Base-by-base conservation (phyloP, 2,113 vertebrate species). In the Neogale vison region DNA sequence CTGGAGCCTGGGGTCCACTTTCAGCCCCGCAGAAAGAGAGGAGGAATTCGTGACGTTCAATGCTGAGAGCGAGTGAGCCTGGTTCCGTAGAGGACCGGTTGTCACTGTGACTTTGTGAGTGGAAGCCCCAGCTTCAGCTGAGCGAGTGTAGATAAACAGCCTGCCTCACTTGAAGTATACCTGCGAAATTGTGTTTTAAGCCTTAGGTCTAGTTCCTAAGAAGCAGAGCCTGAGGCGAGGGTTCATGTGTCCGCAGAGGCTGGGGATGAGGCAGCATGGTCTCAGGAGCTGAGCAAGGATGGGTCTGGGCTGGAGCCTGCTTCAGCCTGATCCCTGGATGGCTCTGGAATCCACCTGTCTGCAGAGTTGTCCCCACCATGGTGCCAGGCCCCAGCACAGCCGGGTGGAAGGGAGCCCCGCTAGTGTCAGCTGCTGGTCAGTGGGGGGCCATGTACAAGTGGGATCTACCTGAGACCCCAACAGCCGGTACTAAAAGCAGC, bases 381-480 rank as follows among this genome's bases (percentile, higher is more conserved):
- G 84, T 29, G 42, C 76, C 45, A 50, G 45, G 9, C 6, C 29
- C 9, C 21, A 15, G 14, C 29, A 45, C 24, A 39, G 31, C 71
- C 10, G 2, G 34, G 26, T 52, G 17, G 12, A 6, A 6, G 14
- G 21, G 39, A 57, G 14, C 42, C 74, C 42, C 4, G 4, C 74
- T 26, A 29, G 21, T 26, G 39, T 59, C 47, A 4, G 52, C 39
- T 42, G 29, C 90, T 26, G 52, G 55, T 3, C 14, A 18, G 7
- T 8, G 39, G 3, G 57, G 17, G 34, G 1, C 13, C 2, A 1
- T 76, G 47, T 77, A 24, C 59, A 2, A 18, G 65, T 26, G 12
- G 15, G 24, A 5, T 39, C 3, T 20, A 12, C 3, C 4, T 4
- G 1, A 24, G 3, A 9, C 6, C 18, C 12, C n/a, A n/a, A 39